These are phyloP conservation scores for Agrotis ipsilon DNA, from an alignment of 2,888 invertebrate genomes.

Conservation along the genomic window DNA sequence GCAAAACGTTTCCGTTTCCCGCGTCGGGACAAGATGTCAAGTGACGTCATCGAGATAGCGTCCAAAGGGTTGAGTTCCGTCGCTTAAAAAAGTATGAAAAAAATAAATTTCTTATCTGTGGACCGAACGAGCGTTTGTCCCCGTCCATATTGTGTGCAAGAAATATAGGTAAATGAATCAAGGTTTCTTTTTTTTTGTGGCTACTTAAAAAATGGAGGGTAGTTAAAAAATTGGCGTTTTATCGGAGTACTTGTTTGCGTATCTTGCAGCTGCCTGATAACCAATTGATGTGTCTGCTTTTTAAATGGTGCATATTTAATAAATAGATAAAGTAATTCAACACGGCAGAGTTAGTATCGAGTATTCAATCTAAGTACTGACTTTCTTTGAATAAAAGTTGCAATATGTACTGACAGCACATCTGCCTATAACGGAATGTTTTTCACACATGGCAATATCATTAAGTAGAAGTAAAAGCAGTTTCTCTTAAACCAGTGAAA, in stretches of 20 bases:
- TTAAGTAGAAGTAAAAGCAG: too few relatives aligned
- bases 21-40: constrained; percentile 79
- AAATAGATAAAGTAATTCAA: constrained; percentile 28
- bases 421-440: constrained; percentile 9
- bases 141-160: constrained; percentile 56
- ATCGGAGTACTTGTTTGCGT: constrained; percentile 24
- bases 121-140: constrained; percentile 62
- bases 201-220: constrained; percentile 48
- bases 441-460: not conserved
- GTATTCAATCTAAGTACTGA: not conserved
- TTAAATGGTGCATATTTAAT: constrained; percentile 31
- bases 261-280: constrained; percentile 48
- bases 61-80: constrained; percentile 88
- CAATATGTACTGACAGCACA: constrained; percentile 16
- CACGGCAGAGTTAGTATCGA: constrained; percentile 15
- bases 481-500: too few relatives aligned
- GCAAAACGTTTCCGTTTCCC: constrained; percentile 75
- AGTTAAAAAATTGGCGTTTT: constrained; percentile 41
- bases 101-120: constrained; percentile 80
- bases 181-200: constrained; percentile 48
- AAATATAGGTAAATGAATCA: constrained; percentile 60
- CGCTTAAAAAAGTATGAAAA: constrained; percentile 74
- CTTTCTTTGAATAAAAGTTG: constrained; percentile 15
- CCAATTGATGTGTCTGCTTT: constrained; percentile 31
- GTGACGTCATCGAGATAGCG: constrained; percentile 87